Evolutionary conservation across 1,140 invertebrate genomes (phyloP).

Genomic region (Zaprionus ornatus): DNA sequence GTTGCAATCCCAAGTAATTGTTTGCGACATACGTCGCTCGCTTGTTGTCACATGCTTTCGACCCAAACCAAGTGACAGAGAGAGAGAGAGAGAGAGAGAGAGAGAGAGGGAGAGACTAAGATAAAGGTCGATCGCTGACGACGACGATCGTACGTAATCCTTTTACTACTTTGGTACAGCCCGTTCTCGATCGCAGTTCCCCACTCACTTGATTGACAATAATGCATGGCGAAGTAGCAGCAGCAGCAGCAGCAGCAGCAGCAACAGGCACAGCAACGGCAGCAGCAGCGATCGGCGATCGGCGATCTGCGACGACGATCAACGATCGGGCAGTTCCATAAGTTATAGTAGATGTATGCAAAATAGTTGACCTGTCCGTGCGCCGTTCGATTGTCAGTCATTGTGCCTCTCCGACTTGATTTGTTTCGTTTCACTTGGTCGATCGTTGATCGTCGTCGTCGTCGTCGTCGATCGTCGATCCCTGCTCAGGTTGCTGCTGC

Average conservation of each 20-base stretch:
- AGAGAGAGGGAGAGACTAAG: slow-evolving; percentile 22
- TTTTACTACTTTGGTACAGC: slow-evolving; percentile 66
- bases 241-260: slow-evolving; percentile 25
- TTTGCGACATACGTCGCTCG: slow-evolving; percentile 82
- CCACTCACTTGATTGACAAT: slow-evolving; percentile 79
- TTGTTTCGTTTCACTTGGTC: slow-evolving; percentile 82
- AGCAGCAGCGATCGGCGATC: slow-evolving; percentile 47
- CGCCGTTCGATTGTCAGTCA: slow-evolving; percentile 79
- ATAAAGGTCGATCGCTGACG: slow-evolving; percentile 67
- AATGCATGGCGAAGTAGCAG: slow-evolving; percentile 79
- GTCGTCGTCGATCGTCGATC: slow-evolving; percentile 45
- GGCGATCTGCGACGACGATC: slow-evolving; percentile 60
- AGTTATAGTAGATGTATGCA: slow-evolving; percentile 81
- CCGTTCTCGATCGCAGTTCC: slow-evolving; percentile 16
- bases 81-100: neutral
- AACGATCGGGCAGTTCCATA: slow-evolving; percentile 68
- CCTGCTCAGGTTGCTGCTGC: slow-evolving; percentile 37
- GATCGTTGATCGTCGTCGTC: slow-evolving; percentile 24
- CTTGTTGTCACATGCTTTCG: slow-evolving; percentile 75
- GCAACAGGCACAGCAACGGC: slow-evolving; percentile 19
- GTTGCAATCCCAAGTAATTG: slow-evolving; percentile 82
- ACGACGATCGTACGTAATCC: slow-evolving; percentile 66
- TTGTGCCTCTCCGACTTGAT: slow-evolving; percentile 77
- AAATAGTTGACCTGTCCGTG: slow-evolving; percentile 83
- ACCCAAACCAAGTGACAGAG: slow-evolving; percentile 24